phyloP scores from a whole-genome alignment of 2,888 invertebrate species.

The Drosophila antonietae region DNA sequence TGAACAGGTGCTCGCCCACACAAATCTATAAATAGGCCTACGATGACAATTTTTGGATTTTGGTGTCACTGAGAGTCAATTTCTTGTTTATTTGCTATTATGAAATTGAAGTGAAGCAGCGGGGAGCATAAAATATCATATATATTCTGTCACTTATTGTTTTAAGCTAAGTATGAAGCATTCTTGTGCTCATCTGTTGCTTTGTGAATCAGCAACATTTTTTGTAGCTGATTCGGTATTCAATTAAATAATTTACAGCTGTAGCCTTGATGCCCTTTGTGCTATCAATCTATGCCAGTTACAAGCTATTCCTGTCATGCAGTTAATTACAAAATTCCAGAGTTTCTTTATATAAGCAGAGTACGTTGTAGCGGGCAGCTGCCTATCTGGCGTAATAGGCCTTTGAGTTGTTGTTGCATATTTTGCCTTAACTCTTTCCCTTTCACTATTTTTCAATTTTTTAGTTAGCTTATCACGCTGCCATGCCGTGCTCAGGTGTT shows the following conservation, averaged over 20 bases:
- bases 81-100: background rate
- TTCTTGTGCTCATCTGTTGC: background rate
- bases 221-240: background rate
- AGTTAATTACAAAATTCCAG: constrained; percentile 23
- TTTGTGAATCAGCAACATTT: background rate
- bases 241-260: constrained; percentile 14
- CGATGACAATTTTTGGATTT: background rate
- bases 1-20: background rate
- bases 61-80: background rate
- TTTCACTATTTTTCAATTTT: no score
- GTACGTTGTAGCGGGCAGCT: constrained; percentile 4
- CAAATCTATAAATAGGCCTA: background rate
- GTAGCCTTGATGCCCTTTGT: background rate
- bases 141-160: background rate
- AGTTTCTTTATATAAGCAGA: constrained; percentile 4
- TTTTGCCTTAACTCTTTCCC: background rate
- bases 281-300: constrained; percentile 27
- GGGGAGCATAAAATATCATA: background rate
- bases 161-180: background rate
- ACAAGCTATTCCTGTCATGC: background rate
- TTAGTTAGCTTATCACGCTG: background rate
- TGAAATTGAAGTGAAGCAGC: background rate
- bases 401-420: constrained; percentile 13
- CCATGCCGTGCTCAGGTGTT: background rate
- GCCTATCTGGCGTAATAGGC: constrained; percentile 5